Evolutionary conservation across 2,888 invertebrate genomes (phyloP), one percentile per base, ranked within the genome.

Genomic region (Osedax frankpressi): DNA sequence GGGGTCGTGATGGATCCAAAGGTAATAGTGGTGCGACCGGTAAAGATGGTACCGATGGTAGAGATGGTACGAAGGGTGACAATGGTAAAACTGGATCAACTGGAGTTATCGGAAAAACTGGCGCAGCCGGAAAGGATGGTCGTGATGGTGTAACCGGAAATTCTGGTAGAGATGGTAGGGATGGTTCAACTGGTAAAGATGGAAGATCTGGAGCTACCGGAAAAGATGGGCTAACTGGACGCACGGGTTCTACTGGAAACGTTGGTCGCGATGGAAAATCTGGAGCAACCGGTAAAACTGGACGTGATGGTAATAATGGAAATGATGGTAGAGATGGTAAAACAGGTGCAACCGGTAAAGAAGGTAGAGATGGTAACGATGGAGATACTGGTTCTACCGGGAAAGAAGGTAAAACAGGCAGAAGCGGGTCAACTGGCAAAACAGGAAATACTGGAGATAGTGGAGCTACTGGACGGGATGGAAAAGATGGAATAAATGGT

Each of bases 71-170:
- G 14, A 73, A 67, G 30, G 76, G 76, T 59, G 6, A 6, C 30
- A 30, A 19, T 69, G 76, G 76, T 30, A 27, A n/a, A 25, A 73
- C 74, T 27, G 76, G 76, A 3, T 25, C 71, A 24, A 30, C 74
- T 28, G 76, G 76, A 30, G 59, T 44, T 60, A 74, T 71, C 60
- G 76, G 76, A 30, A 30, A 67, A 24, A 74, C 73, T 28, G 76
- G 76, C 28, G 14, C 59, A 25, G 70, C 74, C 30, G 76, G 76
- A 25, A 28, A 14, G 29, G 30, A 28, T 11, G 69, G 69, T 29
- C 25, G 29, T 14, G 29, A 28, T 69, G 69, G 69, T 29, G n/a
- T 24, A n/a, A 67, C 70, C n/a, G 75, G 75, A 2, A n/a, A 14
- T n/a, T 3, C 19, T 11, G 75, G 75, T 26, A 6, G 14, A 29